Conservation (phyloP, 2,113 vertebrate species). For the Dendrocopos noguchii region DNA sequence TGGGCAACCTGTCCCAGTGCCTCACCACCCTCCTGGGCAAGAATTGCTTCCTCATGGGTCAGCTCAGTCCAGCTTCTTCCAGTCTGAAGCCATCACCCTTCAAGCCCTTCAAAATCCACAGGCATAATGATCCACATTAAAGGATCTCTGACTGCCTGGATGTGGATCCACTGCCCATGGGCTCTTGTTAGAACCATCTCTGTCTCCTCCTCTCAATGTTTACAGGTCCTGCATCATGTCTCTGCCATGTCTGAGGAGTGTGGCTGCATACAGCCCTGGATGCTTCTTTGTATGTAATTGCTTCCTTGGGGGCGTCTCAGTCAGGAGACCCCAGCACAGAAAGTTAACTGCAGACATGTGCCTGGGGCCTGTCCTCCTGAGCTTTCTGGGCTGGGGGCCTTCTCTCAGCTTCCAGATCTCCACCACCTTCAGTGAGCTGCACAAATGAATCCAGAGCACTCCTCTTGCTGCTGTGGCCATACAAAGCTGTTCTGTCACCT, state of each 20-base stretch:
- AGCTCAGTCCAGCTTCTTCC: too few species aligned
- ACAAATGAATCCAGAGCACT: constrained; percentile 59
- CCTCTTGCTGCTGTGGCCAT: neutral
- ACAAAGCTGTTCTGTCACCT: constrained; percentile 35
- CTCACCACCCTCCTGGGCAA: too few species aligned
- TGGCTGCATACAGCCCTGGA: neutral
- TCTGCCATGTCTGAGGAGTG: neutral
- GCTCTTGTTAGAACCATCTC: neutral
- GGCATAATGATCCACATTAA: neutral
- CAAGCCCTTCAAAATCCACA: too few species aligned
- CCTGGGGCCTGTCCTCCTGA: constrained; percentile 30
- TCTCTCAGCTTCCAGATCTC: constrained; percentile 34
- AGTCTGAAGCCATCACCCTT: too few species aligned
- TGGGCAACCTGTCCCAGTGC: too few species aligned
- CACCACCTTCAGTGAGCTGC: constrained; percentile 28
- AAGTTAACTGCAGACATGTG: constrained; percentile 23
- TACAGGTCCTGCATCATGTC: neutral
- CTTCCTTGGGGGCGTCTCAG: constrained; percentile 6
- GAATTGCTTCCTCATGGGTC: too few species aligned
- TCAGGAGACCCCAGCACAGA: neutral
- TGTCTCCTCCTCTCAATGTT: neutral
- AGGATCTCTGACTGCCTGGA: neutral
- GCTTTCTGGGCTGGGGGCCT: constrained; percentile 20
- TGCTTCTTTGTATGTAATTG: constrained; percentile 2
- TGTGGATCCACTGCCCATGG: neutral